phyloP scores from a whole-genome alignment of 2,113 vertebrate genomes.

The Tetrao urogallus region DNA sequence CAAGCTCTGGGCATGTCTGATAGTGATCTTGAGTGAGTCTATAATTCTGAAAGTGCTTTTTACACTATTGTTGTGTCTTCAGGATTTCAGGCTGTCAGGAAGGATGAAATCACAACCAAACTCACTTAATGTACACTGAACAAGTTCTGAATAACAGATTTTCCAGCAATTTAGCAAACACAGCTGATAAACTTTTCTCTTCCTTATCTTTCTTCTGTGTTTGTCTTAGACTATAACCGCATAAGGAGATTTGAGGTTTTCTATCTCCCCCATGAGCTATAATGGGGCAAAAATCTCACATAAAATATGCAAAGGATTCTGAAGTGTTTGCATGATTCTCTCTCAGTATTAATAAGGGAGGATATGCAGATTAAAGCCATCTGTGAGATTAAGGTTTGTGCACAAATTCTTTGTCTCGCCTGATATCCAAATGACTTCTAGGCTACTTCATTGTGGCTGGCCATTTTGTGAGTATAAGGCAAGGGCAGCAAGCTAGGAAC shows the following conservation, averaged over 20 bases:
- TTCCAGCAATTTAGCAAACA: slow-evolving; percentile 26
- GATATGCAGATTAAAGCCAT: slow-evolving; percentile 46
- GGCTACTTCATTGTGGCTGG: background rate
- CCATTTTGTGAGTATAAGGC: background rate
- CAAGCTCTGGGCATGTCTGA: background rate
- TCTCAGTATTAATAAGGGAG: background rate
- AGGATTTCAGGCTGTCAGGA: background rate
- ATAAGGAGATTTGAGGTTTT: background rate
- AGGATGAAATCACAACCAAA: background rate
- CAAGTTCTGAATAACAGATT: background rate
- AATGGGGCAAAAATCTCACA: background rate
- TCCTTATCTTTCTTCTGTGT: background rate
- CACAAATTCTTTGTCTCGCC: background rate
- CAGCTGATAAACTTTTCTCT: background rate
- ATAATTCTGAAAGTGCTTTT: slow-evolving; percentile 10
- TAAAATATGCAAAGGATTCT: slow-evolving; percentile 10
- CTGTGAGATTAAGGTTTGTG: slow-evolving; percentile 20
- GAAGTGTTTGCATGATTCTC: slow-evolving; percentile 23
- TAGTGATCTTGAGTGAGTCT: background rate
- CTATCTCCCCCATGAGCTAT: background rate
- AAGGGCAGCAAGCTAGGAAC: background rate
- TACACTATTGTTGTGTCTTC: slow-evolving; percentile 8
- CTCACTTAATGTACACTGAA: background rate
- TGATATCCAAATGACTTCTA: slow-evolving; percentile 7
- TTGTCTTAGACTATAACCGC: background rate